phyloP scores from a whole-genome alignment of 2,888 invertebrate species.

The Oscheius sp. region DNA sequence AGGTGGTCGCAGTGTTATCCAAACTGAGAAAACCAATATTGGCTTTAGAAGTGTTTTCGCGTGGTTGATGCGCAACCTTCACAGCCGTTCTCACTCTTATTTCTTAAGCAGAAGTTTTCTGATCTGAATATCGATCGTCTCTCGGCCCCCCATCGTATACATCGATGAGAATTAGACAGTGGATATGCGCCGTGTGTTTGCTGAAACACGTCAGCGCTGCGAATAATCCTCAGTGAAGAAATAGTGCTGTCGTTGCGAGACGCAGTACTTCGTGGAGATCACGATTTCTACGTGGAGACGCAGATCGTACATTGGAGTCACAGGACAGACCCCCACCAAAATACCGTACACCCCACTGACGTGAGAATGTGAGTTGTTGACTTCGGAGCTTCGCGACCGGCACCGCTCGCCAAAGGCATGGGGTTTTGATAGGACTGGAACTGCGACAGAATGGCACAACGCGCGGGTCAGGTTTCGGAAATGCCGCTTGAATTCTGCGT shows the following conservation, averaged over 20 bases:
- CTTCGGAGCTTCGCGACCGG: slow-evolving; percentile 21
- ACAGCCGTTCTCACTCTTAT: neutral
- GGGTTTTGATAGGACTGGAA: slow-evolving; percentile 25
- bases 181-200: slow-evolving; percentile 34
- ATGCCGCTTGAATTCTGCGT: no score
- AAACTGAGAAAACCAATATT: slow-evolving; percentile 40
- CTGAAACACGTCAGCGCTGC: slow-evolving; percentile 33
- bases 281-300: slow-evolving; percentile 27
- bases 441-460: neutral
- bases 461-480: neutral
- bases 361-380: slow-evolving; percentile 28
- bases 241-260: slow-evolving; percentile 22
- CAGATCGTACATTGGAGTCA: slow-evolving; percentile 30
- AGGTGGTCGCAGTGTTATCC: slow-evolving; percentile 32
- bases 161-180: slow-evolving; percentile 32
- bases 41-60: slow-evolving; percentile 30
- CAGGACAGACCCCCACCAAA: slow-evolving; percentile 13
- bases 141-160: slow-evolving; percentile 28
- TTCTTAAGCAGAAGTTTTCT: neutral
- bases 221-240: slow-evolving; percentile 25
- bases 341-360: slow-evolving; percentile 22
- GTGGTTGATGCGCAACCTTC: slow-evolving; percentile 11
- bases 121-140: neutral
- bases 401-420: slow-evolving; percentile 11
- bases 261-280: slow-evolving; percentile 17